Evolutionary conservation across 1,140 invertebrate genomes (phyloP).

Genomic region (Philaenus spumarius): DNA sequence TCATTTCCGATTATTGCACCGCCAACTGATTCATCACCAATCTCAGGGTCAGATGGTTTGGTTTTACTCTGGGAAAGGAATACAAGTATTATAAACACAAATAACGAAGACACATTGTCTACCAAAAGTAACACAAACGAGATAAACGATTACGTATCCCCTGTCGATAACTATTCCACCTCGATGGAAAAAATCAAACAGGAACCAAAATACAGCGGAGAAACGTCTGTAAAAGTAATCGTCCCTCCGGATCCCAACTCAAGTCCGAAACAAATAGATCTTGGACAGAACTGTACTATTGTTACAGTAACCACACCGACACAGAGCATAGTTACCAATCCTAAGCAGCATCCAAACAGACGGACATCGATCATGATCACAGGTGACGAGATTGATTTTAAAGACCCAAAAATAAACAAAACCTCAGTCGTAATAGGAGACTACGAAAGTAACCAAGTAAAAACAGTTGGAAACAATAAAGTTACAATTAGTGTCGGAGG

Average conservation of each 20-base stretch:
- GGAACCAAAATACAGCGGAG: background rate
- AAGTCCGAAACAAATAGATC: background rate
- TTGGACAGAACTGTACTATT: slow-evolving; percentile 15
- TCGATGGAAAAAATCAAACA: no score
- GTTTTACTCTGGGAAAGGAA: no score
- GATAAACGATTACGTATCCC: no score
- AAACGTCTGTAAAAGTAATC: slow-evolving; percentile 12
- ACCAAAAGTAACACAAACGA: no score
- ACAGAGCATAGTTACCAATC: slow-evolving; percentile 11
- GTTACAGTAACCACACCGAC: slow-evolving; percentile 12
- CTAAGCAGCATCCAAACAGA: background rate
- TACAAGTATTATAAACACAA: no score
- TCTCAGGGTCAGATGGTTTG: no score
- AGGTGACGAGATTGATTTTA: background rate
- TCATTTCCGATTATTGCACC: no score
- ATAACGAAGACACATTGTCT: no score
- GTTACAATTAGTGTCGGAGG: slow-evolving; percentile 34
- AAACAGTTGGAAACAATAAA: slow-evolving; percentile 26
- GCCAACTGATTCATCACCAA: no score
- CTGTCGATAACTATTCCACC: no score
- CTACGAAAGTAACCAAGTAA: background rate
- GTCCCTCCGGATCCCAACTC: slow-evolving; percentile 1
- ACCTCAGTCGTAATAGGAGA: slow-evolving; percentile 23
- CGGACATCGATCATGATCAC: slow-evolving; percentile 21
- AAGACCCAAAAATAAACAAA: background rate